Percentiles rank a stretch among this genome's conserved stretches.
phyloP scores from a whole-genome alignment of 2,113 vertebrate species.

The Etia nguti region DNA sequence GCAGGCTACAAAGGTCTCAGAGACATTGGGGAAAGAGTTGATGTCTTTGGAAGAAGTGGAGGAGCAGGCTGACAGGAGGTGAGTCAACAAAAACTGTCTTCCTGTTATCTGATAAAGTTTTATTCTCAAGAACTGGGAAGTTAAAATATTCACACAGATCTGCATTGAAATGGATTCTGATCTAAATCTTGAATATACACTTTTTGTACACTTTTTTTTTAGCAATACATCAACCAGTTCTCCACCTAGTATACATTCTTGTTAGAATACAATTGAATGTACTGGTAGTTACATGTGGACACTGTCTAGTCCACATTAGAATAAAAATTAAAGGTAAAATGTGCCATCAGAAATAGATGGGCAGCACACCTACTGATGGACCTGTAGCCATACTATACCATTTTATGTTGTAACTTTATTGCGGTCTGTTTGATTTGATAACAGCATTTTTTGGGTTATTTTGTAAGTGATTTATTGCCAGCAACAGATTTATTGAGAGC shows the following conservation, averaged over 20 bases:
- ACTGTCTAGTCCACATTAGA: neutral
- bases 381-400: neutral
- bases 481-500: neutral
- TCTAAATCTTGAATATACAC: neutral
- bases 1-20: conserved; percentile 61
- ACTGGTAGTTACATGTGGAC: neutral
- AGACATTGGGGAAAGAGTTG: conserved; percentile 80
- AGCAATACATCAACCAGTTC: neutral
- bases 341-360: neutral
- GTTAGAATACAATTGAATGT: neutral
- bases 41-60: conserved; percentile 80
- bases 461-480: neutral
- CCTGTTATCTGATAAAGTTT: neutral
- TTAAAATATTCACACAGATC: neutral
- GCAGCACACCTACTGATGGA: neutral
- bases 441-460: neutral
- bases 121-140: neutral
- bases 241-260: neutral
- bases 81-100: neutral
- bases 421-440: neutral
- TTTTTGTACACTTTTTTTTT: neutral
- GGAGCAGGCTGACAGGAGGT: conserved; percentile 84
- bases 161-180: neutral
- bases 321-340: neutral
- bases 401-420: neutral